These are phyloP conservation scores for Plectrocnemia conspersa DNA, from an alignment of 1,140 invertebrate species.

Conservation along the genomic window DNA sequence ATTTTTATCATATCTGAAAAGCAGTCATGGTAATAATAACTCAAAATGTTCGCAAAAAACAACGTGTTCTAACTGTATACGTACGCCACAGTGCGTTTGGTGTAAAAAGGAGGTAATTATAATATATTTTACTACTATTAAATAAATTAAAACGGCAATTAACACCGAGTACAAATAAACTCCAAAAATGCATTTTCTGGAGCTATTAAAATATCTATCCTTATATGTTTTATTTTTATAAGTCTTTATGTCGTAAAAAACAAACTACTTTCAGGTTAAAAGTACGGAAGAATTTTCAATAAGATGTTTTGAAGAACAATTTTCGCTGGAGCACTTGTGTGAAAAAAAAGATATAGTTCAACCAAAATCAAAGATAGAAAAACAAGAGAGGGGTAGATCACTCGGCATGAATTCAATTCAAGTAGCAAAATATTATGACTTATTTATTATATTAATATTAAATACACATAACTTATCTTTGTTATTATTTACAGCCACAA, in stretches of 20 bases:
- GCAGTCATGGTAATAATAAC: too few relatives aligned
- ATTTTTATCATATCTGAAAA: too few relatives aligned
- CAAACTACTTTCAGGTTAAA: too few relatives aligned
- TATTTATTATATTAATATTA: too few relatives aligned
- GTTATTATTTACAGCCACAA: slow-evolving; percentile 9
- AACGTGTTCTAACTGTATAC: slow-evolving; percentile 12
- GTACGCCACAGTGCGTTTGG: slow-evolving; percentile 8
- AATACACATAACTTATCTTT: not conserved
- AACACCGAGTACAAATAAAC: not conserved
- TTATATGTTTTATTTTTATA: not conserved
- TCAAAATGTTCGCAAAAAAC: too few relatives aligned
- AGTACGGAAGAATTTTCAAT: not conserved
- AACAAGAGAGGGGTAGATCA: not conserved
- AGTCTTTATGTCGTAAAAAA: not conserved
- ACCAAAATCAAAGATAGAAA: not conserved
- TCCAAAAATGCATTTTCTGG: not conserved
- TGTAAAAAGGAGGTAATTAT: slow-evolving; percentile 7
- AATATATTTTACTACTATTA: too few relatives aligned
- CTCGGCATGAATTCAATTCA: not conserved
- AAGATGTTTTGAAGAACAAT: not conserved
- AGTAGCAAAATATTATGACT: too few relatives aligned
- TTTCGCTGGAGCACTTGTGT: not conserved
- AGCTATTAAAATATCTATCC: not conserved
- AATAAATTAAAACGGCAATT: not conserved
- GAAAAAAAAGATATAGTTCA: too few relatives aligned